Conservation (phyloP, 2,888 invertebrate genomes). For the Lasioglossum zephyrum region DNA sequence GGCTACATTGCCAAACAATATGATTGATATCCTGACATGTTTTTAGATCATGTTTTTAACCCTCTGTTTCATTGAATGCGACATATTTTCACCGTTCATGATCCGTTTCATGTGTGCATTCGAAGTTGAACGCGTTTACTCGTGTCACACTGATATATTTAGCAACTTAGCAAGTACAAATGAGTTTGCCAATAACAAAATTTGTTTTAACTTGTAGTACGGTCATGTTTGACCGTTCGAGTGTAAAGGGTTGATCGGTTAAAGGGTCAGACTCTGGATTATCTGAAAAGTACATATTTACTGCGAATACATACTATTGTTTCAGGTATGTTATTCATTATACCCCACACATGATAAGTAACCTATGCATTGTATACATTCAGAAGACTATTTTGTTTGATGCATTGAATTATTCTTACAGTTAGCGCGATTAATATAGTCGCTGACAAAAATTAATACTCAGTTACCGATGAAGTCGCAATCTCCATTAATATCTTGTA, state of each 20-base stretch:
- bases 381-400: neutral
- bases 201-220: too few species aligned
- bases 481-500: slow-evolving; percentile 5
- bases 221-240: neutral
- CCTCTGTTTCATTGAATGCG: neutral
- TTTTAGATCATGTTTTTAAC: neutral
- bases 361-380: neutral
- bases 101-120: neutral
- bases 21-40: too few species aligned
- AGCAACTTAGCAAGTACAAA: neutral
- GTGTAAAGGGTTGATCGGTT: neutral
- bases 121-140: neutral
- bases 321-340: too few species aligned
- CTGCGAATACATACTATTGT: too few species aligned
- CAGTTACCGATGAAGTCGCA: neutral
- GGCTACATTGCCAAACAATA: too few species aligned
- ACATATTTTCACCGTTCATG: neutral
- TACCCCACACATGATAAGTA: neutral
- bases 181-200: neutral
- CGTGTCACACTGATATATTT: neutral
- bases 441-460: neutral
- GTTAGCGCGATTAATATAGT: neutral
- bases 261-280: neutral
- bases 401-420: neutral
- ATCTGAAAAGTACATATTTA: neutral